Conservation (phyloP, 2,797 vertebrate genomes). For the Danio choprae region DNA sequence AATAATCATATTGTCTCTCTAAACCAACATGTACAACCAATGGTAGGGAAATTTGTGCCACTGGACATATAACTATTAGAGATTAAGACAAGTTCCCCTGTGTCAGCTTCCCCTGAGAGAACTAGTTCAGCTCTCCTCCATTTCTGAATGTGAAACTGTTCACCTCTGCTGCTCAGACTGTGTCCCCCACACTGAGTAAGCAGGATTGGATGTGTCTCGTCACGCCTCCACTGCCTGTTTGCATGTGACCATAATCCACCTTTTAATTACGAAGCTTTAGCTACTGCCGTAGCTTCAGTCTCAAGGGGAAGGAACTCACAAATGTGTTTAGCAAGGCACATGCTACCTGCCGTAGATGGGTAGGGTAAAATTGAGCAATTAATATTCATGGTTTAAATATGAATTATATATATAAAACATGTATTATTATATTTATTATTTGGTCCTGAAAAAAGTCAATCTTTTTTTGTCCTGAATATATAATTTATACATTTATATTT, state of each 20-base stretch:
- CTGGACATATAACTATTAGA: background rate
- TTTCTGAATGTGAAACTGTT: background rate
- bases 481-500: no score
- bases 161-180: background rate
- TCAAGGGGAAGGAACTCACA: conserved; percentile 61
- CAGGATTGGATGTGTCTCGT: conserved; percentile 57
- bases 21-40: background rate
- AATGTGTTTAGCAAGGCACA: conserved; percentile 37
- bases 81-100: background rate
- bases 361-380: conserved; percentile 16
- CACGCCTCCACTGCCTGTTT: conserved; percentile 65
- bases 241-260: conserved; percentile 68
- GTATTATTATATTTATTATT: no score
- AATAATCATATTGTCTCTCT: no score
- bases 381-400: background rate
- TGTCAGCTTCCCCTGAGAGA: background rate
- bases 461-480: no score
- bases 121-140: background rate
- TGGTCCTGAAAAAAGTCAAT: no score
- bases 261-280: conserved; percentile 79
- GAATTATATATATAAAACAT: background rate
- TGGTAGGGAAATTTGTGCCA: background rate
- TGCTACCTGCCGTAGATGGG: conserved; percentile 29
- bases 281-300: conserved; percentile 71
- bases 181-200: conserved; percentile 3